Evolutionary conservation across 2,113 vertebrate genomes (phyloP).

Genomic region (Machaerirhynchus nigripectus): DNA sequence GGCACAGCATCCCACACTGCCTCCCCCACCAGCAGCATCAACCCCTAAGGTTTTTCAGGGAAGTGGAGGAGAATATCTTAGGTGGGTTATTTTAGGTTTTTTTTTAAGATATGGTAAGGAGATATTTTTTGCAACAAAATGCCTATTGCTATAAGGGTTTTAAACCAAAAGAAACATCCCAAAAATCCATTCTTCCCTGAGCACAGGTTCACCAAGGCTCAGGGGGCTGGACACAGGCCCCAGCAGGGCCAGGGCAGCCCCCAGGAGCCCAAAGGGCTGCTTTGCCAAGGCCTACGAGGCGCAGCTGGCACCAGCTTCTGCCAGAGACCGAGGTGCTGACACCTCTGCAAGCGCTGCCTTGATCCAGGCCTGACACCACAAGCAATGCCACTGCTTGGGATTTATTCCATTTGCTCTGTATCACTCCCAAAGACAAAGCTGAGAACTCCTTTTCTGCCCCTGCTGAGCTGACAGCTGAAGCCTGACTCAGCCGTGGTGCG

Average conservation of each 20-base stretch:
- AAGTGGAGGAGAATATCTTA: neutral
- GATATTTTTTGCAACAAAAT: neutral
- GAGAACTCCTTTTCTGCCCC: too few relatives aligned
- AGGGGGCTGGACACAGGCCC: neutral
- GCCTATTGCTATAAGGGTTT: neutral
- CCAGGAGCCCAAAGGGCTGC: neutral
- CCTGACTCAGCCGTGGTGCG: rapidly evolving
- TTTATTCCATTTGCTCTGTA: neutral
- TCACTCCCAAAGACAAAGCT: neutral
- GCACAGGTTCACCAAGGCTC: neutral
- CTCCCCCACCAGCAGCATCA: neutral
- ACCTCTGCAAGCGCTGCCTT: neutral
- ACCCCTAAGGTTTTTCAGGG: neutral
- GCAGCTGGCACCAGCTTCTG: neutral
- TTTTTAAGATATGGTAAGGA: neutral
- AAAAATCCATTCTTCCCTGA: neutral
- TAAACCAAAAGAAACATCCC: neutral
- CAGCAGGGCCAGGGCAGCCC: neutral
- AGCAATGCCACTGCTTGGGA: neutral
- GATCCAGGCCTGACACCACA: neutral
- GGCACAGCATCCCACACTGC: neutral
- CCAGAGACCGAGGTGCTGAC: neutral
- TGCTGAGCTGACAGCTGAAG: neutral
- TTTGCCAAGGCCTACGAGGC: neutral
- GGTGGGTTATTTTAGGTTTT: neutral